Evolutionary conservation across 1,140 invertebrate genomes (phyloP).

Genomic region (Lordiphosa mommai): DNA sequence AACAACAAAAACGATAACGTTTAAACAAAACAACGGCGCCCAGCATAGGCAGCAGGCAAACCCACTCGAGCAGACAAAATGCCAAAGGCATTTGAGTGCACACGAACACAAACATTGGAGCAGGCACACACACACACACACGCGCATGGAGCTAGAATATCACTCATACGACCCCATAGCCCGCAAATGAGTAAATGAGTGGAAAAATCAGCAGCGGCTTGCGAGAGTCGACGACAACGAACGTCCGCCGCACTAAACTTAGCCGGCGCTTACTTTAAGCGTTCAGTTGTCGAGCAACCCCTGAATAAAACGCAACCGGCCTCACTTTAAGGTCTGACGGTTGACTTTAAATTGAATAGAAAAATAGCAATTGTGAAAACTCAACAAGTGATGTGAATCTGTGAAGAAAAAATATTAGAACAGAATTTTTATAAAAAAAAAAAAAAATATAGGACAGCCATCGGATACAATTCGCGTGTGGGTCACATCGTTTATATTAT

Average conservation of each 20-base stretch:
- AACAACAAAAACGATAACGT: constrained; percentile 74
- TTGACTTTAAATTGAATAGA: constrained; percentile 14
- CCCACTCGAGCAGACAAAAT: constrained; percentile 58
- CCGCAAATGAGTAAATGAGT: constrained; percentile 61
- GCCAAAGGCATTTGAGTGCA: constrained; percentile 68
- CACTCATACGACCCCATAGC: constrained; percentile 63
- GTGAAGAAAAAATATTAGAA: background rate
- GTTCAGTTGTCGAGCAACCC: constrained; percentile 75
- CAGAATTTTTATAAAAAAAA: background rate
- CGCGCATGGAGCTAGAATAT: constrained; percentile 47
- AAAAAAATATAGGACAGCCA: constrained; percentile 10
- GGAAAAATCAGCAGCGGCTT: constrained; percentile 39
- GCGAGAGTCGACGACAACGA: constrained; percentile 4
- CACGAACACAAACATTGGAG: constrained; percentile 23
- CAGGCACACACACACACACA: constrained; percentile 10
- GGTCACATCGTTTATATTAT: constrained; percentile 21
- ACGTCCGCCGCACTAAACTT: constrained; percentile 52
- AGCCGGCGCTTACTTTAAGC: constrained; percentile 64
- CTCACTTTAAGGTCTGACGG: constrained; percentile 26
- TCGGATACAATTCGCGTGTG: constrained; percentile 3
- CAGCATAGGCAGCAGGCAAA: constrained; percentile 61
- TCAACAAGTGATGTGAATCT: constrained; percentile 33
- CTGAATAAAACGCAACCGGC: constrained; percentile 67
- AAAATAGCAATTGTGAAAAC: background rate
- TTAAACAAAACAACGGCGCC: constrained; percentile 72